Conservation (phyloP, 2,888 invertebrate species). For the Drosophila stalkeri region DNA sequence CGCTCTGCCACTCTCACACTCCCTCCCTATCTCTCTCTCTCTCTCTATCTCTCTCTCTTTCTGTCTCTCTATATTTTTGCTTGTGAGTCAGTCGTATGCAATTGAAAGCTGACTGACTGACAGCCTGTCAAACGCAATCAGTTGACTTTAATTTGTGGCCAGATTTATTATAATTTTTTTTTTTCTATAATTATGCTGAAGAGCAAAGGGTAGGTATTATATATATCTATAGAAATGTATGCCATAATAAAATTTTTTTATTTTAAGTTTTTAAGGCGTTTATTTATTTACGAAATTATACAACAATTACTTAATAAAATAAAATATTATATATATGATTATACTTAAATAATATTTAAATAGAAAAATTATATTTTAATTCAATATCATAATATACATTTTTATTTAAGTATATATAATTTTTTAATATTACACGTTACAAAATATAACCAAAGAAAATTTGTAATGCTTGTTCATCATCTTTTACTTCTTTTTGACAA, state of each 20-base stretch:
- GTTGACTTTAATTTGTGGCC: conserved; percentile 15
- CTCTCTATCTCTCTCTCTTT: background rate
- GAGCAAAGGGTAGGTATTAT: background rate
- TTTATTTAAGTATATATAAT: too few relatives aligned
- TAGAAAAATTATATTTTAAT: too few relatives aligned
- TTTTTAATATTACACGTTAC: too few relatives aligned
- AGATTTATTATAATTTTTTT: conserved; percentile 4
- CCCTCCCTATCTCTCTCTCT: background rate
- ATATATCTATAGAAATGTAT: background rate
- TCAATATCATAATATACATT: too few relatives aligned
- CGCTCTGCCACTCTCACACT: background rate
- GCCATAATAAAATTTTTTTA: background rate
- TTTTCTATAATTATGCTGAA: conserved; percentile 8
- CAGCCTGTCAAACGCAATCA: conserved; percentile 8
- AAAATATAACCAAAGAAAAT: too few relatives aligned
- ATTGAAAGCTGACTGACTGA: conserved; percentile 18
- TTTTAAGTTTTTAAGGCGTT: background rate
- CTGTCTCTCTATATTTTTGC: conserved; percentile 2
- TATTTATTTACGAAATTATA: too few relatives aligned
- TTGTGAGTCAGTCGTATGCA: conserved; percentile 18
- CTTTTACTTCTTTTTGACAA: too few relatives aligned
- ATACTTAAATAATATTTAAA: too few relatives aligned
- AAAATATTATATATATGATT: too few relatives aligned
- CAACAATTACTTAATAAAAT: too few relatives aligned
- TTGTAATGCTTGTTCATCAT: too few relatives aligned